These are phyloP conservation scores for Scyliorhinus canicula DNA, from an alignment of 2,797 vertebrate genomes.

Conservation along the genomic window DNA sequence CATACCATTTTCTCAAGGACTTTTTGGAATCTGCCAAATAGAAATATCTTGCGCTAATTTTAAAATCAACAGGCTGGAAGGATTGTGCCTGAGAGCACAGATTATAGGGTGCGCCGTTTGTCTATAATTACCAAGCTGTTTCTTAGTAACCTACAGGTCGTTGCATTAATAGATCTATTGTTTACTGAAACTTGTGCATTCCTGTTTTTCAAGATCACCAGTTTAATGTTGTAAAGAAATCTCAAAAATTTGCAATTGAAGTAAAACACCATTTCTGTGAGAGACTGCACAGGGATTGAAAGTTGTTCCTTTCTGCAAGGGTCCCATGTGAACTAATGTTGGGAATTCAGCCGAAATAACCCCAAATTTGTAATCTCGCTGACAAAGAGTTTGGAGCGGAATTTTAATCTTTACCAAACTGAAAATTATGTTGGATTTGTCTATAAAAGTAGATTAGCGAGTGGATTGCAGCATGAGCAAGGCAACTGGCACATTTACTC, in stretches of 20 bases:
- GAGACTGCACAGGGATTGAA: neutral
- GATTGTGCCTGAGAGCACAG: neutral
- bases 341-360: neutral
- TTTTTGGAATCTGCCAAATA: neutral
- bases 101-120: neutral
- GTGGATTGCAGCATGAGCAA: neutral
- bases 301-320: neutral
- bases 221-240: neutral
- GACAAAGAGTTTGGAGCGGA: neutral
- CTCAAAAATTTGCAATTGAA: neutral
- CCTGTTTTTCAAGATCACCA: neutral
- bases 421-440: neutral
- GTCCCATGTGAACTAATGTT: neutral
- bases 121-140: slow-evolving; percentile 9
- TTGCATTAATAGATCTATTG: neutral
- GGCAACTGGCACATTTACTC: neutral
- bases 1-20: neutral
- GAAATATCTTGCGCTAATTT: neutral
- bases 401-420: neutral
- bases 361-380: neutral
- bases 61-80: neutral
- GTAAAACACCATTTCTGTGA: neutral
- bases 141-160: neutral
- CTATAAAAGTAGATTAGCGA: neutral
- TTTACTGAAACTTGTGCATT: neutral